phyloP scores from a whole-genome alignment of 1,140 invertebrate species.

The Triops cancriformis region DNA sequence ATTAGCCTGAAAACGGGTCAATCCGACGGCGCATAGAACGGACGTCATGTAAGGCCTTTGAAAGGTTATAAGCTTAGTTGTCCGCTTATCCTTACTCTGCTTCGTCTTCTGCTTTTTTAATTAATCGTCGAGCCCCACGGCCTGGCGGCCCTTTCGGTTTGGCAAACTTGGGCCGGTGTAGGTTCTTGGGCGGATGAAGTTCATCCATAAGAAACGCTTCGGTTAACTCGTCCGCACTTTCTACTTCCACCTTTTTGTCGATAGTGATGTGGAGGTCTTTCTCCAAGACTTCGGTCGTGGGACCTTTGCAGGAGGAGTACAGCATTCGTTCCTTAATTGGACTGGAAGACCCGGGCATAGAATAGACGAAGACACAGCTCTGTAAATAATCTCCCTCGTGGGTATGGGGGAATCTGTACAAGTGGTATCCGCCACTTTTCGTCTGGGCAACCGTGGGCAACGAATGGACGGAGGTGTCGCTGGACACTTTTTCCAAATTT shows the following conservation, averaged over 20 bases:
- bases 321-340: slow-evolving; percentile 95
- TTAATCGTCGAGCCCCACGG: slow-evolving; percentile 80
- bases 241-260: slow-evolving; percentile 88
- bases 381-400: slow-evolving; percentile 84
- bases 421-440: slow-evolving; percentile 80
- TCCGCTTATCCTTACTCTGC: neutral
- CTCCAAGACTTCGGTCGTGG: slow-evolving; percentile 70
- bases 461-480: slow-evolving; percentile 51
- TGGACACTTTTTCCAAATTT: slow-evolving; percentile 53
- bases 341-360: slow-evolving; percentile 90
- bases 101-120: slow-evolving; percentile 43
- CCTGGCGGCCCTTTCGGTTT: slow-evolving; percentile 91
- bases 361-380: slow-evolving; percentile 89
- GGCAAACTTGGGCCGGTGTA: slow-evolving; percentile 82
- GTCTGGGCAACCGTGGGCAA: slow-evolving; percentile 67
- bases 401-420: slow-evolving; percentile 82
- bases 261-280: slow-evolving; percentile 55
- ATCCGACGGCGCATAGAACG: neutral
- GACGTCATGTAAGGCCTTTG: neutral
- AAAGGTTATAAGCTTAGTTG: neutral
- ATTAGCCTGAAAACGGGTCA: neutral
- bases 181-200: slow-evolving; percentile 85
- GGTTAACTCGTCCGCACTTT: slow-evolving; percentile 76
- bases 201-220: slow-evolving; percentile 85
- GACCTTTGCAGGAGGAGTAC: slow-evolving; percentile 91